Evolutionary conservation across 2,113 vertebrate species (phyloP), one percentile per base, ranked within the genome.

Genomic region (Atherinomorus stipes): DNA sequence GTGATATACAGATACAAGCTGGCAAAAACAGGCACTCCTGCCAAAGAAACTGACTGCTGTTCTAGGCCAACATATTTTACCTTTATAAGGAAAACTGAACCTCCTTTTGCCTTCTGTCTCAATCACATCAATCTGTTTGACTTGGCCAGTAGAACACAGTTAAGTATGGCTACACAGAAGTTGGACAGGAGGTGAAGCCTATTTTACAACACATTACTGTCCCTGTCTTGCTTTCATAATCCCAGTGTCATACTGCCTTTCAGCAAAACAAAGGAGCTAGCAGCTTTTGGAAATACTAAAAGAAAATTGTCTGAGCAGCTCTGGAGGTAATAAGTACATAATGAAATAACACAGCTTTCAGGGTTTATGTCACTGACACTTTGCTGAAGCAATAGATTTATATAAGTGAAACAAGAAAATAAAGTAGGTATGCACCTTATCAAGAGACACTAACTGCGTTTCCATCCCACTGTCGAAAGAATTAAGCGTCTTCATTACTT

Each of bases 71-170:
- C 87, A 93, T 92, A 92, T 90, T 93, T 93, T 92, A 91, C 86
- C 91, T 93, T 93, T 93, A 92, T 92, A 93, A 90, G 93, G 92
- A 92, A 59, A 89, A 68, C 68, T 61, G 34, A 51, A 65, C 69
- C 72, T 78, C 49, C 71, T 63, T 74, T 60, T 65, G 26, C 57
- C 59, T 63, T 61, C 57, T n/a, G 18, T 44, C 68, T 78, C 60
- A 72, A 59, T 87, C 84, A 62, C 69, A 79, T 75, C 71, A 78
- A 89, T 79, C 59, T 83, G 76, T 47, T 79, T 64, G 65, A 77
- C 58, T 53, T 19, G 2, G 44, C 47, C 53, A 80, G 73, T 82
- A 75, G 81, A 86, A 78, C 64, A 73, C 28, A 71, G 62, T 81
- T 70, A 85, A 61, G 67, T 61, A 81, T 62, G 34, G 74, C 80